Percentiles rank a stretch among this genome's conserved stretches.
Evolutionary conservation across 2,888 invertebrate species (phyloP).

Genomic region (Gasteruption jaculator): DNA sequence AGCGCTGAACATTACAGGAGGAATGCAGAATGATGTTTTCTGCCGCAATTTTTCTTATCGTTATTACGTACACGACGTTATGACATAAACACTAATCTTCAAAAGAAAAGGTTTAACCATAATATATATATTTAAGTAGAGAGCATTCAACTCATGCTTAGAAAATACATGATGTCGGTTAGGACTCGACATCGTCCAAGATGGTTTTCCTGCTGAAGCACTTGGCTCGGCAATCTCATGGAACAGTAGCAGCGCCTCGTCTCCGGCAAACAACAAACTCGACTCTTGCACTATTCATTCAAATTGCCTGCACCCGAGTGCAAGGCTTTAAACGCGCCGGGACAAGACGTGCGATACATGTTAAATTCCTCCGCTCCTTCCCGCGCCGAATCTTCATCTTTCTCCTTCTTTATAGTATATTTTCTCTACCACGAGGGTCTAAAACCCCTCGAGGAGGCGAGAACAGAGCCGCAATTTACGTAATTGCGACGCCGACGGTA

Average conservation of each 20-base stretch:
- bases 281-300: slow-evolving; percentile 24
- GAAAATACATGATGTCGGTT: too few species aligned
- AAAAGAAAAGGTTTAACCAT: too few species aligned
- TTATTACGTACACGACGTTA: too few species aligned
- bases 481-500: slow-evolving; percentile 43
- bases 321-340: slow-evolving; percentile 7
- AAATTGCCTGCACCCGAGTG: slow-evolving; percentile 22
- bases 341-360: slow-evolving; percentile 11
- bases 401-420: neutral
- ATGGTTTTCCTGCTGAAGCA: too few species aligned
- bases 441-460: slow-evolving; percentile 40
- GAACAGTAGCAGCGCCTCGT: slow-evolving; percentile 25
- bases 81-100: too few species aligned
- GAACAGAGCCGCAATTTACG: slow-evolving; percentile 48
- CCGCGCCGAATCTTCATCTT: slow-evolving; percentile 3
- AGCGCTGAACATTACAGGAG: too few species aligned
- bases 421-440: slow-evolving; percentile 21
- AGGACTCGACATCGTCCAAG: too few species aligned
- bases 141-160: too few species aligned
- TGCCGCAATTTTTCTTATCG: too few species aligned
- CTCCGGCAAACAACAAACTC: slow-evolving; percentile 25
- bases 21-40: too few species aligned
- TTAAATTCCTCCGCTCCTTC: slow-evolving; percentile 12
- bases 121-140: too few species aligned
- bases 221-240: neutral